Evolutionary conservation across 1,140 invertebrate species (phyloP).

Genomic region (Drosophila azteca): DNA sequence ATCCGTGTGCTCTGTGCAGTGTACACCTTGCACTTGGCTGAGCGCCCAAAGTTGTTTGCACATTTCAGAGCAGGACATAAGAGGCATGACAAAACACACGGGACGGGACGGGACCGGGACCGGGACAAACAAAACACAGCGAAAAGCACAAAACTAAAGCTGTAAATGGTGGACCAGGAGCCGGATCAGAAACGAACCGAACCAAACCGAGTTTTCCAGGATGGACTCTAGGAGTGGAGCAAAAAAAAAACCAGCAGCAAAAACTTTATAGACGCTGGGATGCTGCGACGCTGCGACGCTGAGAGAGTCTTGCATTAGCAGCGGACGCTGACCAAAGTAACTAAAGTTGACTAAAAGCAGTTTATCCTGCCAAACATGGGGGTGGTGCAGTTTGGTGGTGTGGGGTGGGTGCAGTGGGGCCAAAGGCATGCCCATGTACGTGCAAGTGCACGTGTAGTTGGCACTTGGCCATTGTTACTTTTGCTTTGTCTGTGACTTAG

Average conservation of each 20-base stretch:
- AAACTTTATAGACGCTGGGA: conserved; percentile 43
- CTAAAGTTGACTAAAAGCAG: conserved; percentile 81
- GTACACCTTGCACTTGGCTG: conserved; percentile 75
- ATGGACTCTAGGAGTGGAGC: neutral
- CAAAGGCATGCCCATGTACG: conserved; percentile 34
- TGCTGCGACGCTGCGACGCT: too few species aligned
- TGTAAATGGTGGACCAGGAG: conserved; percentile 76
- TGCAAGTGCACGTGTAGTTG: conserved; percentile 71
- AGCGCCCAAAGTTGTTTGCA: conserved; percentile 81
- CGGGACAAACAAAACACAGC: conserved; percentile 63
- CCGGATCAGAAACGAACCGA: conserved; percentile 1
- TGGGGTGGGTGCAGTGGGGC: neutral
- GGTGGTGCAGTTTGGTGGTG: too few species aligned
- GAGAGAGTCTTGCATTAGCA: conserved; percentile 53
- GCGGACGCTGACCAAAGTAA: conserved; percentile 69
- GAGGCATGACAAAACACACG: conserved; percentile 79
- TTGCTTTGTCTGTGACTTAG: conserved; percentile 62
- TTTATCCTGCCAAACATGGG: conserved; percentile 54
- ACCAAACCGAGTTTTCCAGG: neutral
- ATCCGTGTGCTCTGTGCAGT: conserved; percentile 20
- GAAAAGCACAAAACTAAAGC: conserved; percentile 72
- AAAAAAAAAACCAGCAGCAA: conserved; percentile 29
- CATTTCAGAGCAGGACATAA: conserved; percentile 72
- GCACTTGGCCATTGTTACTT: conserved; percentile 75
- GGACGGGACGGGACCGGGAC: neutral